Evolutionary conservation across 2,797 vertebrate species (phyloP).

Genomic region (Tachyglossus aculeatus): DNA sequence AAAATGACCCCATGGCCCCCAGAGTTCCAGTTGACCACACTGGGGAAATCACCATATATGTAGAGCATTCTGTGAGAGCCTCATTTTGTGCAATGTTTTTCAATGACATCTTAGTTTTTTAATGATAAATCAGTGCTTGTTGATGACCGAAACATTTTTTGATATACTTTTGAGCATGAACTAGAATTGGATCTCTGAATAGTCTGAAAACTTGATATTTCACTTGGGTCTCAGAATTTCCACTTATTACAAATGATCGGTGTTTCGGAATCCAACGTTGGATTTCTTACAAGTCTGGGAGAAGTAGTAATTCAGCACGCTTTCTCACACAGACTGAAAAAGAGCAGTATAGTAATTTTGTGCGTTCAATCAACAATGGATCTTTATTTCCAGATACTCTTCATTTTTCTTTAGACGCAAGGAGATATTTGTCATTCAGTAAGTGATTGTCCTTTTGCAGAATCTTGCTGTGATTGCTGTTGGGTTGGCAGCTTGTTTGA

Average conservation of each 20-base stretch:
- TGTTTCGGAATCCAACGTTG: too few species aligned
- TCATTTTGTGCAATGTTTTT: neutral
- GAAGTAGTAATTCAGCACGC: too few species aligned
- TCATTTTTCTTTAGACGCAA: constrained; percentile 99
- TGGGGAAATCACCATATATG: constrained; percentile 15
- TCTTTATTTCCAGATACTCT: constrained; percentile 93
- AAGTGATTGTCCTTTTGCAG: constrained; percentile 79
- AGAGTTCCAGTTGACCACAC: constrained; percentile 55
- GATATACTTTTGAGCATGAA: too few species aligned
- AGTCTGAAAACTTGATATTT: too few species aligned
- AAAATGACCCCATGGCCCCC: constrained; percentile 30
- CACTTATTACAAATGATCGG: too few species aligned
- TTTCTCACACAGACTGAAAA: constrained; percentile 38
- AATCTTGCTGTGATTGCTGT: constrained; percentile 59
- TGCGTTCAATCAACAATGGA: constrained; percentile 70
- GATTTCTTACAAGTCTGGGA: too few species aligned
- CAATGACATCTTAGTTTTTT: too few species aligned
- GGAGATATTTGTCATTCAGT: constrained; percentile 99
- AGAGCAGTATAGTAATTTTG: constrained; percentile 8
- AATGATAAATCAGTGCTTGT: too few species aligned
- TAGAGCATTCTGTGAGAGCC: neutral
- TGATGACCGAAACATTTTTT: too few species aligned
- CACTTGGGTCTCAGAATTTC: too few species aligned
- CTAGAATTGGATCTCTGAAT: too few species aligned
- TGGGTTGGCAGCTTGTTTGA: constrained; percentile 64